A percentile compares a stretch with the other conserved stretches of the same genome.
phyloP scores from a whole-genome alignment of 2,113 vertebrate species.

The Anolis sagrei region DNA sequence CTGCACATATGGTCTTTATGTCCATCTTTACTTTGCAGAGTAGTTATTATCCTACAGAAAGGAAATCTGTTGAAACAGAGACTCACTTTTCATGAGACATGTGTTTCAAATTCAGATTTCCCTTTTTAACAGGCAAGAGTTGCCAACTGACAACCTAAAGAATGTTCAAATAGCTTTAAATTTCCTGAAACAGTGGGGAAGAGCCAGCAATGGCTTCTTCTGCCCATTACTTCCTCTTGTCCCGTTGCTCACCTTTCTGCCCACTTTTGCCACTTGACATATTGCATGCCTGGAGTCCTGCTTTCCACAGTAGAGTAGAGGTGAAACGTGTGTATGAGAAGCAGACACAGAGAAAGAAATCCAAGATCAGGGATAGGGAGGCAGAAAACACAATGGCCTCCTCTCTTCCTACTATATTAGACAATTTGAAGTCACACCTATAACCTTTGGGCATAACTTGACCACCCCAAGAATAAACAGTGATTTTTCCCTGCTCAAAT shows the following conservation, averaged over 20 bases:
- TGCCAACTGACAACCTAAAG: neutral
- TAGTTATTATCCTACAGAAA: neutral
- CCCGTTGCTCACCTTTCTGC: neutral
- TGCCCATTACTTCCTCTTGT: neutral
- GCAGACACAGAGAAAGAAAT: neutral
- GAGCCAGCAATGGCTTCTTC: neutral
- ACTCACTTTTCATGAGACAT: neutral
- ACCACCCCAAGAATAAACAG: neutral
- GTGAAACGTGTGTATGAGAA: too few species aligned
- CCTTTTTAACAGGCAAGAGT: neutral
- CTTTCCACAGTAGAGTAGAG: neutral
- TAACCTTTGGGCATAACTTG: neutral
- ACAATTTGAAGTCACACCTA: neutral
- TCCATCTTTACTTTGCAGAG: neutral
- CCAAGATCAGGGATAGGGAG: neutral
- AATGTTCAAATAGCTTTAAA: neutral
- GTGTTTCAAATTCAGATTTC: neutral
- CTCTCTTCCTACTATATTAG: neutral
- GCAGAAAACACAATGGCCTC: neutral
- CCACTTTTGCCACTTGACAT: neutral
- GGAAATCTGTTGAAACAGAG: neutral
- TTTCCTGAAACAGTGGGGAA: neutral
- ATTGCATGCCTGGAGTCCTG: neutral
- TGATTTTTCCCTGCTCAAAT: neutral
- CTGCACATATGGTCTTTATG: neutral